phyloP scores from a whole-genome alignment of 1,140 invertebrate genomes.

The Plodia interpunctella region DNA sequence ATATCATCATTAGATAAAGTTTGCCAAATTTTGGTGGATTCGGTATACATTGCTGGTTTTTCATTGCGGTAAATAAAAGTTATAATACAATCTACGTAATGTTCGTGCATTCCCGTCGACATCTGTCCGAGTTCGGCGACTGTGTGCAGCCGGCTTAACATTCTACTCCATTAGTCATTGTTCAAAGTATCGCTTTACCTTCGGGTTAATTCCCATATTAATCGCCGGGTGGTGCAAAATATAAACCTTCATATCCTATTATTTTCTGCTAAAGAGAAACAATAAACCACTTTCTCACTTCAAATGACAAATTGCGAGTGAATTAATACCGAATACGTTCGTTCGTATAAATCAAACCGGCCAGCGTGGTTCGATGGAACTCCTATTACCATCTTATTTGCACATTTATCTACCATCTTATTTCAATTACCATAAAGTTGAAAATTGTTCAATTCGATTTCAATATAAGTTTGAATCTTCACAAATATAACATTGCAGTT shows the following conservation, averaged over 20 bases:
- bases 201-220: constrained; percentile 12
- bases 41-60: too few relatives aligned
- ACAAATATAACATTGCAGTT: constrained; percentile 27
- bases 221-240: constrained; percentile 20
- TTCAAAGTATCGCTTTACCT: neutral
- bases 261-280: constrained; percentile 55
- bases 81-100: too few relatives aligned
- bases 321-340: constrained; percentile 66
- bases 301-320: constrained; percentile 67
- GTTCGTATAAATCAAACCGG: constrained; percentile 66
- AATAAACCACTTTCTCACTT: constrained; percentile 71
- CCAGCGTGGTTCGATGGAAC: constrained; percentile 44
- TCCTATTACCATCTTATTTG: constrained; percentile 23
- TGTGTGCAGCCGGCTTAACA: neutral
- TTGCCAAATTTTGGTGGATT: too few relatives aligned
- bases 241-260: constrained; percentile 29
- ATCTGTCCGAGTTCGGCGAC: too few relatives aligned
- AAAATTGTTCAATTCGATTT: constrained; percentile 14
- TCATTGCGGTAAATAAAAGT: too few relatives aligned
- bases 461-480: constrained; percentile 20
- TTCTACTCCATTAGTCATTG: neutral
- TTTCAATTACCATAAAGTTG: constrained; percentile 20
- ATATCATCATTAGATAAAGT: too few relatives aligned
- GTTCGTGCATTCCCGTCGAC: too few relatives aligned
- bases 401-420: constrained; percentile 18